A percentile compares a stretch with the other conserved stretches of the same genome.
phyloP scores from a whole-genome alignment of 2,113 vertebrate species.

The Thamnaconus septentrionalis region DNA sequence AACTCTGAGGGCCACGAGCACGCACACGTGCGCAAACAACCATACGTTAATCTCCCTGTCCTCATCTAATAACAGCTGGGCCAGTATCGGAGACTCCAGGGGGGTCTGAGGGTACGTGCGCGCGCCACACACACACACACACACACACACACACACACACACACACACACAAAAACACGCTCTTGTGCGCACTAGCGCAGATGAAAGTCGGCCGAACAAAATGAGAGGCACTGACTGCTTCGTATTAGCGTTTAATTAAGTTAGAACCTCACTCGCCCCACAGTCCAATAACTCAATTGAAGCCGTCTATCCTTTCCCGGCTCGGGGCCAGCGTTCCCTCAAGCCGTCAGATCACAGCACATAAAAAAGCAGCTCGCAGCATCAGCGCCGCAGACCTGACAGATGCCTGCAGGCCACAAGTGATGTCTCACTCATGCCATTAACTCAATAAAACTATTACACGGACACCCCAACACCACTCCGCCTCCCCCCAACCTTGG shows the following conservation, averaged over 20 bases:
- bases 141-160: conserved; percentile 32
- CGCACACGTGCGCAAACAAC: background rate
- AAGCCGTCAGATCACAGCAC: conserved; percentile 48
- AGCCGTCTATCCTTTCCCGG: conserved; percentile 72
- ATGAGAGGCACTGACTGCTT: conserved; percentile 71
- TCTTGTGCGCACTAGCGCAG: conserved; percentile 33
- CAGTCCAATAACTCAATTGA: conserved; percentile 68
- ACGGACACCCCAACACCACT: conserved; percentile 29
- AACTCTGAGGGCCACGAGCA: background rate
- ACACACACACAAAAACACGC: conserved; percentile 44
- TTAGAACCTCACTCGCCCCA: conserved; percentile 61
- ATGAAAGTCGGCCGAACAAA: too few relatives aligned
- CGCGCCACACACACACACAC: conserved; percentile 22
- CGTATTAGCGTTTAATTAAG: conserved; percentile 79
- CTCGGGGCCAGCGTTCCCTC: conserved; percentile 60
- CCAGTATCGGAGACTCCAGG: conserved; percentile 30
- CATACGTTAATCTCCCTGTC: conserved; percentile 39
- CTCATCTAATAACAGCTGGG: conserved; percentile 56
- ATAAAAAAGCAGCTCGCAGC: conserved; percentile 39
- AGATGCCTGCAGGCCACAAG: conserved; percentile 58
- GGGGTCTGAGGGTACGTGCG: conserved; percentile 25
- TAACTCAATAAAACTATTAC: conserved; percentile 76
- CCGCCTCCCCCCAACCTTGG: too few relatives aligned
- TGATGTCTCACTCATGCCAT: conserved; percentile 63
- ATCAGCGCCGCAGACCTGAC: conserved; percentile 10